phyloP scores from a whole-genome alignment of 2,888 invertebrate genomes.

The Bellardia bayeri region DNA sequence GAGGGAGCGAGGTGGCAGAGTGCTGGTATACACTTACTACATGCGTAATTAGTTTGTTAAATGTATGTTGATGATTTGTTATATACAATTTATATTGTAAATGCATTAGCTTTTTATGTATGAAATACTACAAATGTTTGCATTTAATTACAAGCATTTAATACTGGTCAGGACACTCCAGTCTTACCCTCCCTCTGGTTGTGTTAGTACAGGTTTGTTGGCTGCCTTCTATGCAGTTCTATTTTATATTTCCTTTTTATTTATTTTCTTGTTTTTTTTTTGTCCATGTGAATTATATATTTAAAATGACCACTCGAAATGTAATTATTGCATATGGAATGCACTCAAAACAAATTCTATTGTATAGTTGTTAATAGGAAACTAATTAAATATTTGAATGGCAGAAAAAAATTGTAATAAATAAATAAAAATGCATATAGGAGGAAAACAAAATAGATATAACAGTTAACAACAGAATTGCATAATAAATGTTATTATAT shows the following conservation, averaged over 20 bases:
- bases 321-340: slow-evolving; percentile 73
- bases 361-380: slow-evolving; percentile 67
- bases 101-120: slow-evolving; percentile 65
- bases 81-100: slow-evolving; percentile 68
- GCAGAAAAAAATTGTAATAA: slow-evolving; percentile 42
- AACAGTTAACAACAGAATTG: slow-evolving; percentile 23
- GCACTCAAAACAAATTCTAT: slow-evolving; percentile 64
- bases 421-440: slow-evolving; percentile 14
- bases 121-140: slow-evolving; percentile 62
- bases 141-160: slow-evolving; percentile 68
- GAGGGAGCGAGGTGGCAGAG: neutral
- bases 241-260: slow-evolving; percentile 8
- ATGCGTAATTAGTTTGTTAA: slow-evolving; percentile 71
- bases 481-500: slow-evolving; percentile 47
- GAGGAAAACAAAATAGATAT: neutral
- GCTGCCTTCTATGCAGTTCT: slow-evolving; percentile 21
- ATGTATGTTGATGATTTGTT: slow-evolving; percentile 73
- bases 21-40: neutral
- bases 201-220: neutral
- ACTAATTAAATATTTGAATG: slow-evolving; percentile 73
- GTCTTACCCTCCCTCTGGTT: neutral
- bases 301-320: slow-evolving; percentile 73
- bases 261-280: slow-evolving; percentile 43
- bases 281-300: slow-evolving; percentile 61
- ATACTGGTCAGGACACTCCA: slow-evolving; percentile 49